A percentile compares a stretch with the other conserved stretches of the same genome.
phyloP scores from a whole-genome alignment of 2,888 invertebrate genomes.

The Andrena fulva region DNA sequence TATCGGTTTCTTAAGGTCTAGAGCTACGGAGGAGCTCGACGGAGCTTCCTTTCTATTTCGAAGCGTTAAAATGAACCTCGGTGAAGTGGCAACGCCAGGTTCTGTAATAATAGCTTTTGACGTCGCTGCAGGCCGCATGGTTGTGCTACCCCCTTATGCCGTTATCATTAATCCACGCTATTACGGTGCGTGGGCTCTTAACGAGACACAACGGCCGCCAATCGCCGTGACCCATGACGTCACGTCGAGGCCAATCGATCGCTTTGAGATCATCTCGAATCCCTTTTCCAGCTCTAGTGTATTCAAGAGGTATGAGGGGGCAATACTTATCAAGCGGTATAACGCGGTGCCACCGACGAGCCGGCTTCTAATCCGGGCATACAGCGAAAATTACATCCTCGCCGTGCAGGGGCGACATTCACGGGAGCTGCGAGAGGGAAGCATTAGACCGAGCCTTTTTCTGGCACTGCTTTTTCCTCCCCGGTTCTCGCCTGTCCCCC shows the following conservation, averaged over 20 bases:
- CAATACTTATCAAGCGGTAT: conserved; percentile 69
- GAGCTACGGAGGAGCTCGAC: background rate
- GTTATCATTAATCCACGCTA: conserved; percentile 58
- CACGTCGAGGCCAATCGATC: conserved; percentile 69
- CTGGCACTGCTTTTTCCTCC: conserved; percentile 51
- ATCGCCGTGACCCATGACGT: conserved; percentile 64
- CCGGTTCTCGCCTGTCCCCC: background rate
- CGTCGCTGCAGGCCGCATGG: conserved; percentile 23
- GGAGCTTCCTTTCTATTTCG: conserved; percentile 5
- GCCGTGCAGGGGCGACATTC: conserved; percentile 75
- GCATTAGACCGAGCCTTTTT: conserved; percentile 62
- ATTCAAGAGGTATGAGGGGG: conserved; percentile 63
- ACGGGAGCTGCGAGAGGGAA: conserved; percentile 52
- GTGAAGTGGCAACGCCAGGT: conserved; percentile 26
- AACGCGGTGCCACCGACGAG: conserved; percentile 54
- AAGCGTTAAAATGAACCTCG: conserved; percentile 23
- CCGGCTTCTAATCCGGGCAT: conserved; percentile 81
- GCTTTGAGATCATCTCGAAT: conserved; percentile 70
- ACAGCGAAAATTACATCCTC: conserved; percentile 81
- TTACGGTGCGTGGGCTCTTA: conserved; percentile 61
- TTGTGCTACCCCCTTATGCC: conserved; percentile 36
- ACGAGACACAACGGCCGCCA: conserved; percentile 60
- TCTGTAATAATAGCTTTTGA: conserved; percentile 49
- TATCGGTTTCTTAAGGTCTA: conserved; percentile 20
- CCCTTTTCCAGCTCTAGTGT: conserved; percentile 71